A percentile compares a stretch with the other conserved stretches of the same genome.
phyloP scores from a whole-genome alignment of 2,797 vertebrate genomes.

The Halcyon leucocephala region DNA sequence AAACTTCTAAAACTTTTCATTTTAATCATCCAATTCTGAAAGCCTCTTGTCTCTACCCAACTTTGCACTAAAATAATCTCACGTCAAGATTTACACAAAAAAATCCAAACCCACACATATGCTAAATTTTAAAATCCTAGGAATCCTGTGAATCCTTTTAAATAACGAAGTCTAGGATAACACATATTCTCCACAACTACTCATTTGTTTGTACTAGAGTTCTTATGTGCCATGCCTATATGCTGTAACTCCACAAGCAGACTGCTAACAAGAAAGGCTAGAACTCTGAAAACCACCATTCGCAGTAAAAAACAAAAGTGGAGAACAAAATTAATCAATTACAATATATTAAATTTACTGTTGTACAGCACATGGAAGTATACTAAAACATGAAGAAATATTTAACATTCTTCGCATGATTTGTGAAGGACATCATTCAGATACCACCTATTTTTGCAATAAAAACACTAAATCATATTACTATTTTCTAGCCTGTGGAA shows the following conservation, averaged over 20 bases:
- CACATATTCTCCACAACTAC: not conserved
- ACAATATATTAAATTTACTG: not conserved
- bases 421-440: not conserved
- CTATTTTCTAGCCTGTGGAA: not conserved
- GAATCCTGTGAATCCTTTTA: not conserved
- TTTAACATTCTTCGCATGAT: not conserved
- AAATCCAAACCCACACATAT: rapidly evolving
- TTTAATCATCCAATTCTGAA: not conserved
- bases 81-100: not conserved
- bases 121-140: not conserved
- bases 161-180: not conserved
- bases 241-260: not conserved
- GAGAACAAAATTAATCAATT: not conserved
- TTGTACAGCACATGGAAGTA: not conserved
- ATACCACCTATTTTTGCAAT: not conserved
- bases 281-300: not conserved
- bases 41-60: not conserved
- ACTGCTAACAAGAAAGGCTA: not conserved
- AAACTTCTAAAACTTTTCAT: not conserved
- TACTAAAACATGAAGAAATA: not conserved
- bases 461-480: not conserved
- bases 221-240: not conserved
- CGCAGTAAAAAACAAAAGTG: not conserved
- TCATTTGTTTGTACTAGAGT: not conserved
- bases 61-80: not conserved